Evolutionary conservation across 2,888 invertebrate genomes (phyloP), one percentile per base, ranked within the genome.

Genomic region (Hydropsyche betteni): DNA sequence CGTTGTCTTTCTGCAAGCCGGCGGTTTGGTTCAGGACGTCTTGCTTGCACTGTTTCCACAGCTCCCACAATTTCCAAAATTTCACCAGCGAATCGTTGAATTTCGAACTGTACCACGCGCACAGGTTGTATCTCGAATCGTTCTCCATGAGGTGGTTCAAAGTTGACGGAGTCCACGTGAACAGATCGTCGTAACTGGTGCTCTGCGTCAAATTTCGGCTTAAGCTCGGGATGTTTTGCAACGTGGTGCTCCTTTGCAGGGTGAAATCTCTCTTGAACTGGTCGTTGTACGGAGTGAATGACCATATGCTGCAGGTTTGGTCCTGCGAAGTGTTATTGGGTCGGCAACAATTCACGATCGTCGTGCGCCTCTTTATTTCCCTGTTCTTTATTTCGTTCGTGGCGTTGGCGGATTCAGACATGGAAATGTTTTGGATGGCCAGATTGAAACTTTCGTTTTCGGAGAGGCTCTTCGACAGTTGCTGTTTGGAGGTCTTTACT

Each of bases 351-450:
- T 70, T 72, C 4, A 71, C 71, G 6, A 64, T 72, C 7, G 68
- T 71, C 50, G 75, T 75, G n/a, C 75, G 74, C 16, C 71, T 55
- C 38, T 76, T 76, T 34, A 76, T 76, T 24, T 76, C 76, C 7
- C 73, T 69, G 16, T 76, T 76, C 33, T 71, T 74, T 16, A 74
- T 51, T 61, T 76, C 78, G 52, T 76, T 76, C 34, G 74, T 64
- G 4, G 69, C 76, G n/a, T 68, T 71, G 2, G 75, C 52, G 1
- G 75, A 75, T 14, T 61, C 75, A 1, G 75, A 61, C 36, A 75
- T 64, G 24, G 73, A 74, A 2, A 73, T 74, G n/a, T 76, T 76
- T 36, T 74, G 61, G 24, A 74, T 61, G 24, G 74, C 53, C n/a
- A 76, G 24, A 7, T 76, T 71, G 16, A 74, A 38, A 33, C 74